Evolutionary conservation across 1,140 invertebrate genomes (phyloP).

Genomic region (Drosophila lacteicornis): DNA sequence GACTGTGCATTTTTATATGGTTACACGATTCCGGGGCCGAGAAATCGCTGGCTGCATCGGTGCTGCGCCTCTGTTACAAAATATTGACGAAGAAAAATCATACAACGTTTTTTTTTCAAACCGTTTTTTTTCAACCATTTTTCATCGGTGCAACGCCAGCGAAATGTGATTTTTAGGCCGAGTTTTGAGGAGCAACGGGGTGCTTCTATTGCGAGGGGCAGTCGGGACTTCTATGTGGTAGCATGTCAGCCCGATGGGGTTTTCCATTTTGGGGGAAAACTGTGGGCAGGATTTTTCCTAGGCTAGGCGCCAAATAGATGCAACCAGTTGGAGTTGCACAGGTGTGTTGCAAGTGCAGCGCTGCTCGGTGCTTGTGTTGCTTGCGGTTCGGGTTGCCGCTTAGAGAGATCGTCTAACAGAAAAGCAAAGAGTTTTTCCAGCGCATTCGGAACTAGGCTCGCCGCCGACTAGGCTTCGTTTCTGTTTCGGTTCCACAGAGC

Average conservation of each 20-base stretch:
- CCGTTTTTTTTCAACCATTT: constrained; percentile 79
- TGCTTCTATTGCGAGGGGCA: constrained; percentile 6
- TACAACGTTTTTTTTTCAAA: constrained; percentile 82
- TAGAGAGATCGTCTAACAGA: constrained; percentile 67
- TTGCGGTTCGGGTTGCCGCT: constrained; percentile 6
- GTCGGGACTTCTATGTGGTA: constrained; percentile 7
- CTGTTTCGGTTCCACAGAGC: constrained; percentile 9
- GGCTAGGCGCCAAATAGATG: constrained; percentile 58
- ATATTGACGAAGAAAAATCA: constrained; percentile 85
- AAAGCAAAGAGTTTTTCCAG: constrained; percentile 75
- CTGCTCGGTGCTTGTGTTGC: constrained; percentile 7
- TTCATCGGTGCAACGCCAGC: constrained; percentile 63
- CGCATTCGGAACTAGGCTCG: constrained; percentile 60
- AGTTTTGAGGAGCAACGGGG: neutral
- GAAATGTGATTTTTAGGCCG: constrained; percentile 12
- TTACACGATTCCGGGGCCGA: constrained; percentile 60
- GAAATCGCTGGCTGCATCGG: constrained; percentile 32
- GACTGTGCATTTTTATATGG: constrained; percentile 63
- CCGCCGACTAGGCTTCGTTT: constrained; percentile 59
- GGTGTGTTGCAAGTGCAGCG: constrained; percentile 35
- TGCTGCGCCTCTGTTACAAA: constrained; percentile 84
- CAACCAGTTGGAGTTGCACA: constrained; percentile 53
- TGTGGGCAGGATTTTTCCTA: constrained; percentile 68
- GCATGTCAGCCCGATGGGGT: constrained; percentile 12
- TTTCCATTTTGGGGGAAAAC: constrained; percentile 69